These are phyloP conservation scores for Mesocentrotus franciscanus DNA, from an alignment of 53 echinoderm and acorn worm genomes.

Conservation along the genomic window DNA sequence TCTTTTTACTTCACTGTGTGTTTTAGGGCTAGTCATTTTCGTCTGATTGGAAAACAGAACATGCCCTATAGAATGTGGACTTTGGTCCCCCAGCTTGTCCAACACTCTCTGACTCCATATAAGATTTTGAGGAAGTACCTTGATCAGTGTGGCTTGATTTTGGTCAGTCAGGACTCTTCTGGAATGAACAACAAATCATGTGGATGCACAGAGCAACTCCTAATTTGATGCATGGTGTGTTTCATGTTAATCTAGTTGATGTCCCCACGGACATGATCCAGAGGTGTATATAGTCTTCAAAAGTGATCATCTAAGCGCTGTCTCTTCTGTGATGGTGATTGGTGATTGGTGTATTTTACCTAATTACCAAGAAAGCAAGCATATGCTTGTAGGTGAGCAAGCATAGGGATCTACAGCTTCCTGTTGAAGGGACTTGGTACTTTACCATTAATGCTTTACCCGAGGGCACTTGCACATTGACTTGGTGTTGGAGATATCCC, in stretches of 20 bases:
- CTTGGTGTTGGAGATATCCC: not conserved
- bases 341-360: not conserved
- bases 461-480: too few species aligned
- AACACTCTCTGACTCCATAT: not conserved
- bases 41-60: too few species aligned
- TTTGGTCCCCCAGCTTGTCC: not conserved
- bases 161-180: too few species aligned
- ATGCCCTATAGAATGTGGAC: not conserved
- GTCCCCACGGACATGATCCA: not conserved
- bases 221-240: not conserved
- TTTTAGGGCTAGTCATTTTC: too few species aligned
- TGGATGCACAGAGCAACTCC: not conserved
- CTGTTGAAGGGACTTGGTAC: too few species aligned
- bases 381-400: too few species aligned
- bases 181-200: not conserved
- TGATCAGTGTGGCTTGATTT: not conserved
- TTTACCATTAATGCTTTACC: too few species aligned
- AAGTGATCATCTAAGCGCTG: not conserved
- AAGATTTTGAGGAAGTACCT: not conserved
- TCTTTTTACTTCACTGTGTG: too few species aligned
- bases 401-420: too few species aligned
- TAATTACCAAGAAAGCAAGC: not conserved
- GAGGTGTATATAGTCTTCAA: not conserved
- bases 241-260: not conserved
- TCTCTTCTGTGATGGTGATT: not conserved